phyloP scores from a whole-genome alignment of 2,797 vertebrate species.

The Lithobates sylvaticus region DNA sequence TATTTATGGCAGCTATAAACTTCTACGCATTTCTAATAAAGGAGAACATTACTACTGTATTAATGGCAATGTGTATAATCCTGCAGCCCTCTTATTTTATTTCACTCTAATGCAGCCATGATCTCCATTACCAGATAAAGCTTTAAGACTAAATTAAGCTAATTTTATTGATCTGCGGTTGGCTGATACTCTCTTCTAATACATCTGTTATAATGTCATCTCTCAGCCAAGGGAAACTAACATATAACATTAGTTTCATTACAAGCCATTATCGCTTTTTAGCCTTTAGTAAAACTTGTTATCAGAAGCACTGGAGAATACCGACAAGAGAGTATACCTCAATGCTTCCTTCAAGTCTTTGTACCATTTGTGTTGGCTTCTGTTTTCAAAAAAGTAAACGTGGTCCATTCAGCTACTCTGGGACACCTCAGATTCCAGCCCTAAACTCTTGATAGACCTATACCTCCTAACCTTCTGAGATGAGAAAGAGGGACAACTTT shows the following conservation, averaged over 20 bases:
- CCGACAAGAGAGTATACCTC: not conserved
- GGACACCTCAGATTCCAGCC: too few species aligned
- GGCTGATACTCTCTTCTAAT: not conserved
- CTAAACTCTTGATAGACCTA: too few species aligned
- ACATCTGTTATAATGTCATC: slow-evolving; percentile 1
- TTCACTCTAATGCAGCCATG: not conserved
- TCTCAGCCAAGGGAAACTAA: not conserved
- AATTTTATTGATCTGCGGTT: not conserved
- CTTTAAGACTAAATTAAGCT: not conserved
- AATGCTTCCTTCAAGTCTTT: not conserved
- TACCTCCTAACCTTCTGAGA: too few species aligned
- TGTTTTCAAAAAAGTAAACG: too few species aligned
- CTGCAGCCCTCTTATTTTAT: not conserved
- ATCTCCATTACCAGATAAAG: slow-evolving; percentile 3
- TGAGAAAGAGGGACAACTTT: too few species aligned
- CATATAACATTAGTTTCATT: not conserved
- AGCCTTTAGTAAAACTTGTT: not conserved
- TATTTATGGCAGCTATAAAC: not conserved
- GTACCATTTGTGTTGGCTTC: not conserved
- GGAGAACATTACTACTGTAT: not conserved
- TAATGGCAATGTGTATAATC: not conserved
- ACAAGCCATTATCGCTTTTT: not conserved
- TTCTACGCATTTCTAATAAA: not conserved
- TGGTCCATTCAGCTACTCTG: too few species aligned
- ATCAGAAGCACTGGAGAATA: not conserved